Conservation (phyloP, 2,113 vertebrate species). For the Bufo bufo region DNA sequence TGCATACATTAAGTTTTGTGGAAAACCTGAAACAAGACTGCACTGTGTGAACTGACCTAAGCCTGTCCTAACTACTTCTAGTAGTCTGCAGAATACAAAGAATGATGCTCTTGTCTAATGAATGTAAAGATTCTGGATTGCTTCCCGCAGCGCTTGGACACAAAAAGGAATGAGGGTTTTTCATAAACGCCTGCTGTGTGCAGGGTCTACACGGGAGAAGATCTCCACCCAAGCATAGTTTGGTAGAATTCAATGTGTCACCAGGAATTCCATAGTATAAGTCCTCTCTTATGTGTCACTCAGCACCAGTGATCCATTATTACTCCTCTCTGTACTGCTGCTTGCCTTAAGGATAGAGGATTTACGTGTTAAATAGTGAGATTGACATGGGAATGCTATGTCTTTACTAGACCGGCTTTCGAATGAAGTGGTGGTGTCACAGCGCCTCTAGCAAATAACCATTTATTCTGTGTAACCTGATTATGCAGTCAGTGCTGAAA, state of each 20-base stretch:
- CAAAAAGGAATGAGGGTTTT: neutral
- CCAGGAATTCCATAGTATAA: neutral
- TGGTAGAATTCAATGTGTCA: neutral
- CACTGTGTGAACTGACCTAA: neutral
- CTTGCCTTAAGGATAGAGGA: neutral
- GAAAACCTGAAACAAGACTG: neutral
- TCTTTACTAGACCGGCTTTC: neutral
- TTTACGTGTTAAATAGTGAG: neutral
- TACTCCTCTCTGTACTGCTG: neutral
- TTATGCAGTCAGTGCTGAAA: too few species aligned
- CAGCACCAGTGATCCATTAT: neutral
- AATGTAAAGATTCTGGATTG: neutral
- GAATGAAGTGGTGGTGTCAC: neutral
- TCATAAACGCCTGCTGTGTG: neutral
- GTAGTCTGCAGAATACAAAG: neutral
- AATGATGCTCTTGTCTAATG: neutral
- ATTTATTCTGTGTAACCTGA: neutral
- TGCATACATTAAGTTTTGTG: neutral
- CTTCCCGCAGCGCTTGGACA: neutral
- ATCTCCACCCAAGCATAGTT: neutral
- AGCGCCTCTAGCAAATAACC: neutral
- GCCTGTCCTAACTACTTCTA: neutral
- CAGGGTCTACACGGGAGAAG: neutral
- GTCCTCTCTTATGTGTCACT: neutral
- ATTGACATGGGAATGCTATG: neutral